Evolutionary conservation across 2,797 vertebrate species (phyloP).

Genomic region (Sparus aurata): DNA sequence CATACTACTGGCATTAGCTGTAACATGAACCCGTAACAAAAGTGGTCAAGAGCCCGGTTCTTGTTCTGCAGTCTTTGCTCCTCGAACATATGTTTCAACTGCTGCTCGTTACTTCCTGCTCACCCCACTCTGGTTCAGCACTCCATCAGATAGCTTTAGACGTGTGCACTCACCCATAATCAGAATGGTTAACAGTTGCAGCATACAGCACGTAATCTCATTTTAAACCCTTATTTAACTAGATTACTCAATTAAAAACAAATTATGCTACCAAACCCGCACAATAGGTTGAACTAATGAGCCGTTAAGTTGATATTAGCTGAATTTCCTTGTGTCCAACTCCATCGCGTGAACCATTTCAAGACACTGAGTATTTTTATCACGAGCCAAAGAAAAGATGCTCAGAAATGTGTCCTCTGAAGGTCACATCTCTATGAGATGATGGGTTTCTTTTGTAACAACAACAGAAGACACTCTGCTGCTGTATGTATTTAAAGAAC

Average conservation of each 20-base stretch:
- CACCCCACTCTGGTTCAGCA: conserved; percentile 11
- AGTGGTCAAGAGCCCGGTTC: conserved; percentile 23
- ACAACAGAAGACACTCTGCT: neutral
- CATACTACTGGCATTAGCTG: conserved; percentile 28
- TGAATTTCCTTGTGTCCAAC: conserved; percentile 18
- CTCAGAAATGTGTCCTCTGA: neutral
- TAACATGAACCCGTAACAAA: conserved; percentile 48
- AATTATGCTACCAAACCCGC: conserved; percentile 35
- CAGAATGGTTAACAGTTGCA: conserved; percentile 37
- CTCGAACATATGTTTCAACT: conserved; percentile 57
- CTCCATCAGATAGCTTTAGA: conserved; percentile 48
- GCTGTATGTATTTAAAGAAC: neutral
- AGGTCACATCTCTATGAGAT: neutral
- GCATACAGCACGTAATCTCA: conserved; percentile 41
- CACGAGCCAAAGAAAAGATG: neutral
- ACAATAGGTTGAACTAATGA: conserved; percentile 25
- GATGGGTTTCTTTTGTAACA: neutral
- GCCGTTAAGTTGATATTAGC: conserved; percentile 12
- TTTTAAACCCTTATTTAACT: conserved; percentile 53
- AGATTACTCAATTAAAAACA: conserved; percentile 58
- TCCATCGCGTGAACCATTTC: neutral
- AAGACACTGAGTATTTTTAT: neutral
- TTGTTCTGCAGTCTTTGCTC: conserved; percentile 43
- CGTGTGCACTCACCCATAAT: conserved; percentile 56
- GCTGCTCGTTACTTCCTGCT: conserved; percentile 53